phyloP scores from a whole-genome alignment of 2,888 invertebrate genomes.

The Ichneumoninae sp. region DNA sequence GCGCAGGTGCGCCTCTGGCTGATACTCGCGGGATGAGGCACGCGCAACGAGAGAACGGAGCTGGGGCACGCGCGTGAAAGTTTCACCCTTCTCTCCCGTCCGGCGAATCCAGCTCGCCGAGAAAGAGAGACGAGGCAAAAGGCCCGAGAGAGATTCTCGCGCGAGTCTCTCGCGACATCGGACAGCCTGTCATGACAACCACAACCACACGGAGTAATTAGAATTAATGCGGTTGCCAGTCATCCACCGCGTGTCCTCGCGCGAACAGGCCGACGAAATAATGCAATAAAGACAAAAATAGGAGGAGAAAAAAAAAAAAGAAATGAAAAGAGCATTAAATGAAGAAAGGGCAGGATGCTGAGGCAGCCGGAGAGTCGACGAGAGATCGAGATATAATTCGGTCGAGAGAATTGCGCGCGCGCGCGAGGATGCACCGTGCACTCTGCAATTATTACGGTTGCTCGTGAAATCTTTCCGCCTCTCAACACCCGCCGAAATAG shows the following conservation, averaged over 20 bases:
- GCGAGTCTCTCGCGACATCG: conserved; percentile 50
- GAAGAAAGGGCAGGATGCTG: conserved; percentile 37
- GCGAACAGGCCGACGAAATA: neutral
- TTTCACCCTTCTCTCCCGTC: conserved; percentile 51
- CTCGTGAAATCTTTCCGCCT: conserved; percentile 58
- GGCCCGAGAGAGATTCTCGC: conserved; percentile 13
- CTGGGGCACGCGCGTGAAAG: conserved; percentile 69
- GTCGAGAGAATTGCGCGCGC: conserved; percentile 28
- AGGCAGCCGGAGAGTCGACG: conserved; percentile 18
- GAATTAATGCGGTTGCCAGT: conserved; percentile 77
- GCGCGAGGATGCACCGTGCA: conserved; percentile 10
- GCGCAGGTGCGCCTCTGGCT: conserved; percentile 42
- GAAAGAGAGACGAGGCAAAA: conserved; percentile 18
- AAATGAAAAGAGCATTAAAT: neutral
- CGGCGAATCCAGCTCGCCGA: neutral
- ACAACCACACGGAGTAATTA: conserved; percentile 62
- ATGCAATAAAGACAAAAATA: conserved; percentile 19
- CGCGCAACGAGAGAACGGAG: conserved; percentile 61
- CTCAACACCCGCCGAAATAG: conserved; percentile 55
- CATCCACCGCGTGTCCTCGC: conserved; percentile 58
- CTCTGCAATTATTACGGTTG: conserved; percentile 61
- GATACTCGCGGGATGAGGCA: conserved; percentile 55
- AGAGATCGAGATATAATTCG: conserved; percentile 59
- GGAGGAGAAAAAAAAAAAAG: neutral
- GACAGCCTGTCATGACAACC: conserved; percentile 61